These are phyloP conservation scores for Bombus confusus DNA, from an alignment of 1,140 invertebrate species.

Conservation along the genomic window DNA sequence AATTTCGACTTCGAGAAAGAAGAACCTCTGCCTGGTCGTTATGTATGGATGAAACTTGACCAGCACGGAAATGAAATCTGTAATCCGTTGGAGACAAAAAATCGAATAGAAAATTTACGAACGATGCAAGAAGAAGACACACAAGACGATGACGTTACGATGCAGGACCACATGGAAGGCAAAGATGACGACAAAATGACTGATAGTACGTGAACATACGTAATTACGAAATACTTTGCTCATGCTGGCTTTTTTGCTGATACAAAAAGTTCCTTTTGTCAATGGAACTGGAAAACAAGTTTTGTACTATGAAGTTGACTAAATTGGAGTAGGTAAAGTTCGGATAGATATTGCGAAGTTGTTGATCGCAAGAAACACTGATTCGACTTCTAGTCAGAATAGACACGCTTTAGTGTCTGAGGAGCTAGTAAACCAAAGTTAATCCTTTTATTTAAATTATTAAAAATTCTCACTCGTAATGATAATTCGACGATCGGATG, in stretches of 20 bases:
- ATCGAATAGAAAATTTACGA: constrained; percentile 27
- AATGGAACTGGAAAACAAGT: background rate
- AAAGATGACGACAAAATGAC: constrained; percentile 11
- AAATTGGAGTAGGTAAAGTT: background rate
- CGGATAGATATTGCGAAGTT: background rate
- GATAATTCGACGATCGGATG: background rate
- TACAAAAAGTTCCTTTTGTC: background rate
- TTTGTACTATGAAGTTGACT: background rate
- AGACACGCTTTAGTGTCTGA: background rate
- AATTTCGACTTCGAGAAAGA: constrained; percentile 79
- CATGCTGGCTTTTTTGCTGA: background rate
- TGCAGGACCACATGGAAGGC: background rate
- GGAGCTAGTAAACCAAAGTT: constrained; percentile 49
- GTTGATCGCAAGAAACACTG: background rate
- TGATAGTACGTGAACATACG: constrained; percentile 3
- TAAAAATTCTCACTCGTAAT: background rate
- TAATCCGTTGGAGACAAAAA: constrained; percentile 23
- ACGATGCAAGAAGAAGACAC: constrained; percentile 23
- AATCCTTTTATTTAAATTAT: constrained; percentile 25
- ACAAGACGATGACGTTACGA: constrained; percentile 15
- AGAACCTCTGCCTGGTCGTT: constrained; percentile 72
- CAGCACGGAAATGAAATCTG: constrained; percentile 64
- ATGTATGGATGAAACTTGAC: constrained; percentile 72
- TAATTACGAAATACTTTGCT: background rate
- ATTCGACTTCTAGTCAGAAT: constrained; percentile 50